These are phyloP conservation scores for Toxostoma redivivum DNA, from an alignment of 2,113 vertebrate species.

Conservation along the genomic window DNA sequence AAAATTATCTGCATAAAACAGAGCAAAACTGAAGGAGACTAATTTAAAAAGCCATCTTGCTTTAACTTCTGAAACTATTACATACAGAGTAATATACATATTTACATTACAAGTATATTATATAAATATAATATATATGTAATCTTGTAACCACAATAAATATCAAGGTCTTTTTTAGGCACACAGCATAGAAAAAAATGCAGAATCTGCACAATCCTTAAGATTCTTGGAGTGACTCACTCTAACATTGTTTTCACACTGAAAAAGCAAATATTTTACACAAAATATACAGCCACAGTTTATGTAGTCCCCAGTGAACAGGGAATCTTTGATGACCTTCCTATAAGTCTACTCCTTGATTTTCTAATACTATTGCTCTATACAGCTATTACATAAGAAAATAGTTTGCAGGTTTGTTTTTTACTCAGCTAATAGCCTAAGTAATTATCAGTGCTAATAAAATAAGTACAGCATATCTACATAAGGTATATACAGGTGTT, in stretches of 20 bases:
- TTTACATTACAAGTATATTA: constrained; percentile 90
- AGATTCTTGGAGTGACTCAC: constrained; percentile 70
- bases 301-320: constrained; percentile 47
- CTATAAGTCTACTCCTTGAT: constrained; percentile 59
- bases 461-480: constrained; percentile 74
- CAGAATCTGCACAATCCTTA: constrained; percentile 74
- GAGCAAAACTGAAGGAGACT: constrained; percentile 69
- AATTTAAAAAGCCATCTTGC: constrained; percentile 71
- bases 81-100: constrained; percentile 80
- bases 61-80: constrained; percentile 69
- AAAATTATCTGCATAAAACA: constrained; percentile 70
- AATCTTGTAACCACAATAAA: constrained; percentile 87
- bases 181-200: constrained; percentile 81
- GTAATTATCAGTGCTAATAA: constrained; percentile 69
- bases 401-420: constrained; percentile 70
- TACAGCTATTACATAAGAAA: constrained; percentile 77
- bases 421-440: constrained; percentile 66
- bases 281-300: constrained; percentile 65
- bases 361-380: constrained; percentile 71
- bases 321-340: not conserved
- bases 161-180: constrained; percentile 85
- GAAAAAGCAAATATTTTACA: constrained; percentile 75
- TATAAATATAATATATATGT: constrained; percentile 90
- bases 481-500: constrained; percentile 58
- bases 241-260: constrained; percentile 70